Evolutionary conservation across 1,140 invertebrate species (phyloP), one percentile per base, ranked within the genome.

Genomic region (Drosophila pseudoananassae): DNA sequence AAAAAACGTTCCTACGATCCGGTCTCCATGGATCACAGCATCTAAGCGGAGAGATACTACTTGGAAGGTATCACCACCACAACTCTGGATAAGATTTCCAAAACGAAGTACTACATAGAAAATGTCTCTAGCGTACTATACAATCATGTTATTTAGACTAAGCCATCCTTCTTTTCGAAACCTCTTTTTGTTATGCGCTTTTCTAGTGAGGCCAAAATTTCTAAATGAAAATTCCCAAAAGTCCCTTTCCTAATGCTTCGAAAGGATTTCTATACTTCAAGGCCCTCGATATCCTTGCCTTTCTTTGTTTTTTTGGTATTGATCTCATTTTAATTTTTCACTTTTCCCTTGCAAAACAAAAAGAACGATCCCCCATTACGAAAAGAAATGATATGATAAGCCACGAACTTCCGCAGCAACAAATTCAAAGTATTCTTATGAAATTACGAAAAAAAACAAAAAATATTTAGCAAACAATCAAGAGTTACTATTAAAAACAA

Each of bases 1-100:
- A 90, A 90, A 56, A 81, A 91, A 72, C 83, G 90, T 74, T 91
- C 90, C 73, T 91, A 91, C 64, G 65, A 72, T 53, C 90, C 90
- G 12, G 90, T 91, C 56, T 89, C 90, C 36, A 90, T 83, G 52
- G 90, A 91, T 59, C 87, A 91, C 38, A 91, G 87, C 63, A 83
- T 85, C 69, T 90, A 74, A 70, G 59, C 53, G 17, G 9, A 17
- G 53, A 68, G 63, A 69, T 63, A 20, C 20, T 3, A 20, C 20
- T 20, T 20, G 20, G 3, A 20, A 20, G 20, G 20, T 20, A 20
- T 1, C 1, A 20, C 54, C 58, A 29, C 54, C 12, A 36, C 10
- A 12, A 36, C 33, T 12, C 9, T 36, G 3, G 33, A 36, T 59
- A 47, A 58, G 46, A 52, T 54, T 68, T 53, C 43, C 6, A 43